Evolutionary conservation across 2,797 vertebrate species (phyloP).

Genomic region (Acrossocheilus wenchowensis): DNA sequence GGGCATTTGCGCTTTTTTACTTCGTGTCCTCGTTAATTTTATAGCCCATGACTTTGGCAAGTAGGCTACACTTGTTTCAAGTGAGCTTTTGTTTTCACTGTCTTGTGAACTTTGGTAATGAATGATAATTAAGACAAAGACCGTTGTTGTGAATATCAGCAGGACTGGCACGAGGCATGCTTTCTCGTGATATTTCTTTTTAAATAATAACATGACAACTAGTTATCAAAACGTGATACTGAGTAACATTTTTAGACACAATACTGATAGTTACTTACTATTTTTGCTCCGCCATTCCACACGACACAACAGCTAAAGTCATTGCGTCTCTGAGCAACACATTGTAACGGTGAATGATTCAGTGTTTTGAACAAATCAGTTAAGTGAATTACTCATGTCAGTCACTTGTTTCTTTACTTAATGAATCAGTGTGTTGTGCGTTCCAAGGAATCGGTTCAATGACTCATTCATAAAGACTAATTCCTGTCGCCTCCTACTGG

Average conservation of each 20-base stretch:
- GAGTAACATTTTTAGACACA: not conserved
- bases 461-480: not conserved
- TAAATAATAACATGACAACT: not conserved
- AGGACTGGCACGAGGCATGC: not conserved
- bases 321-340: not conserved
- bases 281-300: not conserved
- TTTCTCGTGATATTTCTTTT: not conserved
- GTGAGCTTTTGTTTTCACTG: conserved; percentile 39
- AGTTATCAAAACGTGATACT: not conserved
- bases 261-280: not conserved
- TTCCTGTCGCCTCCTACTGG: not conserved
- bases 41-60: conserved; percentile 42
- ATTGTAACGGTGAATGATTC: not conserved
- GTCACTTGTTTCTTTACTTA: not conserved
- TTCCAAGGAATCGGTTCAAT: not conserved
- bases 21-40: conserved; percentile 34
- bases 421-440: not conserved
- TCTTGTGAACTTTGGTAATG: conserved; percentile 37
- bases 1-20: conserved; percentile 6
- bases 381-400: not conserved
- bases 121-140: conserved; percentile 41
- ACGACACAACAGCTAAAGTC: not conserved
- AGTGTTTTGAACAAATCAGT: not conserved
- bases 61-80: conserved; percentile 25
- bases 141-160: not conserved